phyloP scores from a whole-genome alignment of 2,888 invertebrate genomes.

The Lithodes maja region DNA sequence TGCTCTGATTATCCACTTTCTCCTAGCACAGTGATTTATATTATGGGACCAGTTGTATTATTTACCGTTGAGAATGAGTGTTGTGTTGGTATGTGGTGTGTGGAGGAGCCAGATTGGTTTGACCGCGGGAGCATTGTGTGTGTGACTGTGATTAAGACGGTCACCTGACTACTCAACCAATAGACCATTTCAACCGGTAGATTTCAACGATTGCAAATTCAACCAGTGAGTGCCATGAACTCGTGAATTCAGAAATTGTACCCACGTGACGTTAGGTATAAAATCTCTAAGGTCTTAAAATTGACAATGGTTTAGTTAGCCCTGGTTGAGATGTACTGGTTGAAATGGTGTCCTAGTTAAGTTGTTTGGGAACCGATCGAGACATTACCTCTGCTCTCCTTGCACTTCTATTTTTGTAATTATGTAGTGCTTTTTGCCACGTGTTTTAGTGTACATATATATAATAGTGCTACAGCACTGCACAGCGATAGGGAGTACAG shows the following conservation, averaged over 20 bases:
- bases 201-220: no score
- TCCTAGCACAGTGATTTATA: neutral
- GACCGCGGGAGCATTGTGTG: neutral
- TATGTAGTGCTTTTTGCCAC: neutral
- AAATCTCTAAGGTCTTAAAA: no score
- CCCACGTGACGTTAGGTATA: no score
- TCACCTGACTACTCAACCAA: no score
- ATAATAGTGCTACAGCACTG: neutral
- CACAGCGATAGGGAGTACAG: neutral
- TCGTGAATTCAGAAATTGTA: no score
- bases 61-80: neutral
- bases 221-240: no score
- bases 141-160: neutral
- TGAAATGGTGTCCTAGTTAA: no score
- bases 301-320: no score
- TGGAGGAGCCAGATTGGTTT: neutral
- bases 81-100: neutral
- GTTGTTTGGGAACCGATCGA: neutral
- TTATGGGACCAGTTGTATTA: neutral
- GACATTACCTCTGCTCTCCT: neutral
- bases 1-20: neutral
- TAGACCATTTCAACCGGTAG: no score
- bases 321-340: no score
- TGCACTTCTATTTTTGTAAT: conserved; percentile 3
- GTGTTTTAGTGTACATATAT: neutral